These are phyloP conservation scores for Montipora efflorescens DNA, from an alignment of 64 coral and sea anemone species.

Conservation along the genomic window DNA sequence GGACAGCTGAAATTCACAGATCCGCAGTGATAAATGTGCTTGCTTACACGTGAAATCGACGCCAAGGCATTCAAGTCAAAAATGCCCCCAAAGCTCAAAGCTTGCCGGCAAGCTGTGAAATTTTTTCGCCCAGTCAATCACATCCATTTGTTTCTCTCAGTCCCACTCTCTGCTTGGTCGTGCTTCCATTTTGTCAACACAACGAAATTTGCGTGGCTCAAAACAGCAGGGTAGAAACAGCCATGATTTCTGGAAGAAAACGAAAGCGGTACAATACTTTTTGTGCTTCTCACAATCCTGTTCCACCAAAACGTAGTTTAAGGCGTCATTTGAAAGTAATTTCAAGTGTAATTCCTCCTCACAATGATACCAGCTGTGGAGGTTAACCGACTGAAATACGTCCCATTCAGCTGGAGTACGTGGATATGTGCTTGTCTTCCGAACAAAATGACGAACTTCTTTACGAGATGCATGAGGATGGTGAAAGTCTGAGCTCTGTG, in stretches of 20 bases:
- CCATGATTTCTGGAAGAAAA: not conserved
- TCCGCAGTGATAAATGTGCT: not conserved
- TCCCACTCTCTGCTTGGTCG: not conserved
- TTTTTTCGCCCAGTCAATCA: not conserved
- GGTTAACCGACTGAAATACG: too few relatives aligned
- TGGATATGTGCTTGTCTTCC: not conserved
- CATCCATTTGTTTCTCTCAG: not conserved
- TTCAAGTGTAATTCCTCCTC: too few relatives aligned
- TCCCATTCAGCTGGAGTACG: too few relatives aligned
- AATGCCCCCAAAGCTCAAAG: not conserved
- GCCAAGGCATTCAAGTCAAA: not conserved
- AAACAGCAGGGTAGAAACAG: not conserved
- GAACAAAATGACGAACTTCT: not conserved
- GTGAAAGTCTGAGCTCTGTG: not conserved
- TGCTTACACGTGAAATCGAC: not conserved
- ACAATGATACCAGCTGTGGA: too few relatives aligned
- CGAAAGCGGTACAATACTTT: slow-evolving; percentile 1
- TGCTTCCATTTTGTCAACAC: not conserved
- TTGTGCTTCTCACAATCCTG: not conserved
- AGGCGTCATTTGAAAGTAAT: not conserved
- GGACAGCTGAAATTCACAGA: too few relatives aligned
- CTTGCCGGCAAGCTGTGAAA: not conserved
- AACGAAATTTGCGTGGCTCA: not conserved
- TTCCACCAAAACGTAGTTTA: slow-evolving; percentile 12
- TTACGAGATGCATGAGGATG: not conserved